Evolutionary conservation across 1,140 invertebrate species (phyloP), one percentile per base, ranked within the genome.

Genomic region (Brachionus manjavacas): DNA sequence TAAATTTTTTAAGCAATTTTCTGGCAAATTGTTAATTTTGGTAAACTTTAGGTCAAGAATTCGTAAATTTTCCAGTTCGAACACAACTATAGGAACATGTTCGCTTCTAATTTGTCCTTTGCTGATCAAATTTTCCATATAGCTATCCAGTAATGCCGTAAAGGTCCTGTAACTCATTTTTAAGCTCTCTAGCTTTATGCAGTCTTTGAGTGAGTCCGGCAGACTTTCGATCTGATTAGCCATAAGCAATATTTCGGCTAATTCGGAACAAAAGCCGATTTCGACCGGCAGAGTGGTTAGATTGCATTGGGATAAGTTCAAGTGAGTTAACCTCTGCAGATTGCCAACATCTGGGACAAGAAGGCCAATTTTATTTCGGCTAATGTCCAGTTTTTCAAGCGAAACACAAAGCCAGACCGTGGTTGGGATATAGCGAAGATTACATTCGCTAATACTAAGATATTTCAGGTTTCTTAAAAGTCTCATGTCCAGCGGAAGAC

Each of bases 41-140:
- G 88, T 88, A 74, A 85, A 85, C 70, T 89, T 87, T 41, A 90
- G 85, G 85, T 90, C 88, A 4, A 90, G 85, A 7, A 84, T 84
- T 85, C 87, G 85, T 25, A 89, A 85, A 84, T 86, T 86, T 78
- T 88, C 87, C 7, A 90, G 85, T 85, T 89, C 88, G 86, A 89
- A 90, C 16, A 90, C 86, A 43, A 89, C 88, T 14, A 85, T 60
- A 4, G 89, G 89, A 52, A 90, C 87, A 84, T 90, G 88, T 85
- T 90, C 88, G 0, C 89, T 89, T 43, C 87, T 87, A 14, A 90
- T 87, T 86, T 90, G 88, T 25, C 89, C 88, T 85, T 88, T 89
- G 60, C 86, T 85, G 41, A 89, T 85, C 25, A 90, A 85, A 41
- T 84, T 85, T 78, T 87, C 87, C 86, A 88, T 88, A 85, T 89